Percentiles rank a stretch among this genome's conserved stretches.
phyloP scores from a whole-genome alignment of 1,140 invertebrate species.

The Leptonema lineaticorne region DNA sequence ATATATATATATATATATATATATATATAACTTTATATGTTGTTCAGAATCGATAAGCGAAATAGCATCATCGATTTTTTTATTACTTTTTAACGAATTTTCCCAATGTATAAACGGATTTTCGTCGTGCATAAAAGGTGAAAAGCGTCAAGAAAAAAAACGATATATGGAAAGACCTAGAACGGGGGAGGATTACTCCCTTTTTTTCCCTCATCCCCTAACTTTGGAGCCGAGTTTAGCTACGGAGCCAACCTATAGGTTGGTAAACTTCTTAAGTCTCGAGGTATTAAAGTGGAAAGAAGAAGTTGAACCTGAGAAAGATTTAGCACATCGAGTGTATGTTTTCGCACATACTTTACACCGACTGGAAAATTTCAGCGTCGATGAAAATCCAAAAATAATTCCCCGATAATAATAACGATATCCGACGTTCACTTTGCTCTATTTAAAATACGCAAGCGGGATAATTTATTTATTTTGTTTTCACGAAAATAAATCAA shows the following conservation, averaged over 20 bases:
- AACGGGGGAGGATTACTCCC: not conserved
- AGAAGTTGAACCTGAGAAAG: slow-evolving; percentile 13
- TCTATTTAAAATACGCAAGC: too few relatives aligned
- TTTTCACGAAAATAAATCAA: slow-evolving; percentile 23
- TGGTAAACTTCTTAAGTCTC: slow-evolving; percentile 16
- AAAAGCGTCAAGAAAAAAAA: not conserved
- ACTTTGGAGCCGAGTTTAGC: not conserved
- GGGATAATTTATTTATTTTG: slow-evolving; percentile 20
- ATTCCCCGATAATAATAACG: too few relatives aligned
- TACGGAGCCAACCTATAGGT: slow-evolving; percentile 14
- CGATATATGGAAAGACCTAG: not conserved
- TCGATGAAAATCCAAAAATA: too few relatives aligned
- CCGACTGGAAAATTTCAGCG: not conserved
- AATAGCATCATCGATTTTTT: too few relatives aligned
- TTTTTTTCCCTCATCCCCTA: slow-evolving; percentile 9
- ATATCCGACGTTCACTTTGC: too few relatives aligned
- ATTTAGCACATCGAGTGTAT: slow-evolving; percentile 14
- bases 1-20: not conserved
- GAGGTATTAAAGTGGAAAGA: slow-evolving; percentile 17
- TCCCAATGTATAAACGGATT: too few relatives aligned
- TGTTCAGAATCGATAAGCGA: not conserved
- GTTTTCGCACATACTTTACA: not conserved
- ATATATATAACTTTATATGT: not conserved
- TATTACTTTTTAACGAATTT: too few relatives aligned
- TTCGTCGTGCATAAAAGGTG: too few relatives aligned